Evolutionary conservation across 23 tunicate species (phyloP).

Genomic region (Diplosoma virens): DNA sequence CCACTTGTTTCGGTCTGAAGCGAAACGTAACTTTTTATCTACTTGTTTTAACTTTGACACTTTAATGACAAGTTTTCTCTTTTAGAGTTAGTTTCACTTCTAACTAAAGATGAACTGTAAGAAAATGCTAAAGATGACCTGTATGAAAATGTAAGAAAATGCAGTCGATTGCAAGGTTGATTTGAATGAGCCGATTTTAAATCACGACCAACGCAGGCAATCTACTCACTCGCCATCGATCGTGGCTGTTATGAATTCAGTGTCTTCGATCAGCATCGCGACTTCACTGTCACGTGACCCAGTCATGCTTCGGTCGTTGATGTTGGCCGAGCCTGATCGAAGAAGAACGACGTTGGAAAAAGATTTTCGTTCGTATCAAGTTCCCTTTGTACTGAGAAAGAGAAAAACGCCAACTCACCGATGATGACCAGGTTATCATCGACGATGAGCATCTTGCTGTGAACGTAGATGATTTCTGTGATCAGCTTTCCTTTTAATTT

Average conservation of each 20-base stretch:
- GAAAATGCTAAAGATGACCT: too few species aligned
- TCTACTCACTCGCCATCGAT: constrained; percentile 79
- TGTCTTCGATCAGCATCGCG: constrained; percentile 86
- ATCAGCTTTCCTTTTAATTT: constrained; percentile 53
- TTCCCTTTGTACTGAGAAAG: too few species aligned
- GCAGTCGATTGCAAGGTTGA: too few species aligned
- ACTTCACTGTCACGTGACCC: constrained; percentile 91
- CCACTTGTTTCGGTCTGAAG: constrained; percentile 62
- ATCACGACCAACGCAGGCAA: neutral
- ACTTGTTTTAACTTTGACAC: neutral
- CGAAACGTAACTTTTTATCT: neutral
- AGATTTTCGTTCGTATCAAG: too few species aligned
- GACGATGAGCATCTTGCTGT: constrained; percentile 95
- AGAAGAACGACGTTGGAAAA: neutral
- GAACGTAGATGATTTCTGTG: constrained; percentile 94
- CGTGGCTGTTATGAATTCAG: constrained; percentile 59
- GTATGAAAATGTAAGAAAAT: too few species aligned
- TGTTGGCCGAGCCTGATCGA: constrained; percentile 80
- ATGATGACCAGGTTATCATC: constrained; percentile 89
- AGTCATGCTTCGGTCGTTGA: constrained; percentile 91
- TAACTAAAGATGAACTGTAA: too few species aligned
- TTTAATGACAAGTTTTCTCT: neutral
- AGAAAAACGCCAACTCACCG: constrained; percentile 73
- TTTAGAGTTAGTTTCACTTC: too few species aligned
- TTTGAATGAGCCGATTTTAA: too few species aligned